A percentile compares a stretch with the other conserved stretches of the same genome.
Evolutionary conservation across 92 coral and sea anemone genomes (phyloP).

Genomic region (Epizoanthus scotinus): DNA sequence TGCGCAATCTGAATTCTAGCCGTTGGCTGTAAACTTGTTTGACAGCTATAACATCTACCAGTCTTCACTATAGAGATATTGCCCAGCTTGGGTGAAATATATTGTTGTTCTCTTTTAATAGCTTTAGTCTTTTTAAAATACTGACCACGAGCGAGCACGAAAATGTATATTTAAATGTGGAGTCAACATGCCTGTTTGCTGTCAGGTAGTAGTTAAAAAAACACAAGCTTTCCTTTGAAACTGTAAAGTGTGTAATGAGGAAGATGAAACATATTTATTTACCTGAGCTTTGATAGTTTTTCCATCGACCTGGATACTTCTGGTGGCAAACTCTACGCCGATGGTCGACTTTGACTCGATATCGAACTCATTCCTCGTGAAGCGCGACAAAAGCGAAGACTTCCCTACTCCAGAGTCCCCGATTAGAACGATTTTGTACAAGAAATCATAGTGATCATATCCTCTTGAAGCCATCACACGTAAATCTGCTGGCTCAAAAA

Average conservation of each 20-base stretch:
- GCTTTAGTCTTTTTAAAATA: no score
- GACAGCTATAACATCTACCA: neutral
- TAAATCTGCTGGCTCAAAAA: constrained; percentile 1
- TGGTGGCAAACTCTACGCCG: constrained; percentile 97
- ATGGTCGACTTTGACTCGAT: constrained; percentile 98
- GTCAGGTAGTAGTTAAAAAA: neutral
- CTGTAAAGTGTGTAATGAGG: neutral
- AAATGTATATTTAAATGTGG: no score
- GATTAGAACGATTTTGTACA: constrained; percentile 94
- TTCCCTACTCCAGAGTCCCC: constrained; percentile 99
- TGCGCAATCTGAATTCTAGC: neutral
- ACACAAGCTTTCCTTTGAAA: neutral
- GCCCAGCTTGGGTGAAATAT: no score
- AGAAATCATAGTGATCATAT: constrained; percentile 96
- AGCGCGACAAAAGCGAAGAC: constrained; percentile 91
- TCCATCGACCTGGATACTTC: constrained; percentile 92
- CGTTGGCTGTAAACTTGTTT: neutral
- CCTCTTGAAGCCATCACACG: constrained; percentile 77
- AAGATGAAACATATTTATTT: neutral
- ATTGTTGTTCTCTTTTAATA: no score
- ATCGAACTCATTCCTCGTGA: constrained; percentile 98
- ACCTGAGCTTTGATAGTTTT: constrained; percentile 99
- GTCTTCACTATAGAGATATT: no score
- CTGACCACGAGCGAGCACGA: no score
- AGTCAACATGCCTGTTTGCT: no score